Evolutionary conservation across 2,113 vertebrate species (phyloP).

Genomic region (Elgaria multicarinata): DNA sequence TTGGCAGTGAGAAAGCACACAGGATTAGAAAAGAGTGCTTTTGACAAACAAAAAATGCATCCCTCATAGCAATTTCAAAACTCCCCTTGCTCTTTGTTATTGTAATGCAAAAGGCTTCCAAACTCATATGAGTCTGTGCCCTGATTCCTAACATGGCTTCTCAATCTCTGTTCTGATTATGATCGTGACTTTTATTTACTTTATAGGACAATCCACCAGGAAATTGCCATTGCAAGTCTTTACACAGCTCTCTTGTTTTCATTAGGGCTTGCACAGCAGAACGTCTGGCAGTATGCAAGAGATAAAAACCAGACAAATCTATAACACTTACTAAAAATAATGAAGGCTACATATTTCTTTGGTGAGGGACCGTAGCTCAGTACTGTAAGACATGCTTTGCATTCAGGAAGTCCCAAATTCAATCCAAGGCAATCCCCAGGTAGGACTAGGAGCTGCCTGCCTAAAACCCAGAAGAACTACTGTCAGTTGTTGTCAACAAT

Average conservation of each 20-base stretch:
- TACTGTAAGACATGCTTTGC: no score
- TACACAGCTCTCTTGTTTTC: not conserved
- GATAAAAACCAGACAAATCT: not conserved
- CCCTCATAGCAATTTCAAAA: not conserved
- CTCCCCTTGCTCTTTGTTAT: not conserved
- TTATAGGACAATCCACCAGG: not conserved
- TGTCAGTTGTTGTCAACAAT: no score
- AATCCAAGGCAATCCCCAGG: no score
- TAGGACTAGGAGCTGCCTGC: no score
- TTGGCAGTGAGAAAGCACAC: not conserved
- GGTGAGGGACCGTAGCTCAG: no score
- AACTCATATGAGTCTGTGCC: not conserved
- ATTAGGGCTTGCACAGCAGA: not conserved
- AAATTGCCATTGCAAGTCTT: not conserved
- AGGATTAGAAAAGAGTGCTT: not conserved
- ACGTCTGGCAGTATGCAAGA: not conserved
- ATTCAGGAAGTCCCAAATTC: no score
- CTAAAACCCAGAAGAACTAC: no score
- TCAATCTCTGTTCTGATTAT: not conserved
- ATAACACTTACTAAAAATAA: not conserved
- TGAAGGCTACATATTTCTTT: not conserved
- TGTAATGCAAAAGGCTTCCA: not conserved
- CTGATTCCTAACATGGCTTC: not conserved
- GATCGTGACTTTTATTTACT: not conserved
- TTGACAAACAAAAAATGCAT: not conserved